These are phyloP conservation scores for Pseudomyrmex flavicornis DNA, from an alignment of 1,140 invertebrate species.

Conservation along the genomic window DNA sequence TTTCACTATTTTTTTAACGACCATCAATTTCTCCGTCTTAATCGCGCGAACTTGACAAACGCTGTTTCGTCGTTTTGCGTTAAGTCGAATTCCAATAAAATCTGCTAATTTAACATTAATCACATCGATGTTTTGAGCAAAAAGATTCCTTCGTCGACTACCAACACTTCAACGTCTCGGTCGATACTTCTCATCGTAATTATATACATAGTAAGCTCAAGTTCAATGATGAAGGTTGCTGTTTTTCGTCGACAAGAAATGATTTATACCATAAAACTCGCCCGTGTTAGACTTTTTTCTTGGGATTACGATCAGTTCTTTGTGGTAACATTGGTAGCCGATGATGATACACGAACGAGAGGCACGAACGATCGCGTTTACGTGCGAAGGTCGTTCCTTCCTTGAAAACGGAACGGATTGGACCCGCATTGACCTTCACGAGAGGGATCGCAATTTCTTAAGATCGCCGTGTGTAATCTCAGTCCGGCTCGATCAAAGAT, in stretches of 20 bases:
- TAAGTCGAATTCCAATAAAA: not conserved
- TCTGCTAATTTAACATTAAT: slow-evolving; percentile 11
- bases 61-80: not conserved
- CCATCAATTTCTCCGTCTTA: not conserved
- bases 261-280: slow-evolving; percentile 29
- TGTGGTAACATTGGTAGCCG: slow-evolving; percentile 37
- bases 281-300: not conserved
- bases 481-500: not conserved
- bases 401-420: slow-evolving; percentile 48
- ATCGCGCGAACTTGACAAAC: not conserved
- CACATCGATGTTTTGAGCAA: not conserved
- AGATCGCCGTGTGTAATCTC: not conserved
- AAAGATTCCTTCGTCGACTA: not conserved
- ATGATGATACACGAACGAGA: slow-evolving; percentile 23
- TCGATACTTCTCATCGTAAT: slow-evolving; percentile 49
- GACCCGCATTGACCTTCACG: slow-evolving; percentile 1
- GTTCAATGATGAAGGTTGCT: slow-evolving; percentile 48
- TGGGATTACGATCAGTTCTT: slow-evolving; percentile 22
- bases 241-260: slow-evolving; percentile 23
- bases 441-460: slow-evolving; percentile 28
- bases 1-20: not conserved
- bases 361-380: not conserved
- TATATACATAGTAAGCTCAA: not conserved
- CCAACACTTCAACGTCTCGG: slow-evolving; percentile 27
- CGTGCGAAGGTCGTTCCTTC: slow-evolving; percentile 42